Evolutionary conservation across 1,140 invertebrate genomes (phyloP).

Genomic region (Calliphora vicina): DNA sequence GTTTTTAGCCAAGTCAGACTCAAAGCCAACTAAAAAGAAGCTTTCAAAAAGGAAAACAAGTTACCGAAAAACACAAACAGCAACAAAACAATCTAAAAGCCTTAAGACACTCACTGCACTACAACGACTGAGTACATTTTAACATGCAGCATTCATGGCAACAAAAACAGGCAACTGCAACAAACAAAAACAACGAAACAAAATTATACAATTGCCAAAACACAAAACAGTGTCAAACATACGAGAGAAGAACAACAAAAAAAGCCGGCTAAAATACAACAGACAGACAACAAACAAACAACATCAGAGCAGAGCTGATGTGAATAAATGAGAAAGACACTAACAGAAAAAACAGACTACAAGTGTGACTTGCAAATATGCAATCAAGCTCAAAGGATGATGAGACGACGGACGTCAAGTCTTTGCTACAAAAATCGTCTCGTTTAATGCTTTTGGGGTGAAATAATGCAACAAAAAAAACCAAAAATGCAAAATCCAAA

Average conservation of each 20-base stretch:
- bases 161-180: not conserved
- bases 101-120: not conserved
- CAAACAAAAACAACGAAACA: not conserved
- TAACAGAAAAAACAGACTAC: not conserved
- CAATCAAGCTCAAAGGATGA: not conserved
- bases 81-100: not conserved
- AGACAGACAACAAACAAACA: not conserved
- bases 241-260: too few relatives aligned
- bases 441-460: not conserved
- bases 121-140: not conserved
- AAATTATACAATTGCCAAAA: constrained; percentile 13
- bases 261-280: not conserved
- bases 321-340: not conserved
- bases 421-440: not conserved
- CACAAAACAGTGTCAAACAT: not conserved
- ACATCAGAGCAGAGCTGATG: not conserved
- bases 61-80: not conserved
- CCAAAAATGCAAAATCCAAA: not conserved
- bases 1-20: not conserved
- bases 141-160: not conserved
- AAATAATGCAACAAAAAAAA: not conserved
- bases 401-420: not conserved
- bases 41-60: not conserved
- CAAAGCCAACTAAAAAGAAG: not conserved
- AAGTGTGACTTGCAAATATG: constrained; percentile 13